Base-by-base conservation (phyloP, 2,888 invertebrate genomes). In the Diaprepes abbreviatus region DNA sequence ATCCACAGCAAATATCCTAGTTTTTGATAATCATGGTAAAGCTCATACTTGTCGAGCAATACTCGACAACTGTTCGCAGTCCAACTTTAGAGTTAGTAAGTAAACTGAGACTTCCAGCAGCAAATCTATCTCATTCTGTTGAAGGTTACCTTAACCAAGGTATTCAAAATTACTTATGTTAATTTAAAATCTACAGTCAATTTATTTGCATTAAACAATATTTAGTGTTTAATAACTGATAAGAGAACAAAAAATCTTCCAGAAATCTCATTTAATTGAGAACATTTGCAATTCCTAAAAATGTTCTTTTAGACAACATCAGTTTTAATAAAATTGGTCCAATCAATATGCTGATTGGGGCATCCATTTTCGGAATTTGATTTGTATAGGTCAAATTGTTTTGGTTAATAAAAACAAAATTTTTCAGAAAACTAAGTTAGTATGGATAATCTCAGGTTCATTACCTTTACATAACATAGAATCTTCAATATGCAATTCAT, bases 291-390 rank as follows among this genome's bases (percentile, higher is more conserved):
- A n/a, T n/a, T n/a, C n/a, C n/a, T n/a, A n/a, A n/a, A n/a, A n/a
- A n/a, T n/a, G n/a, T n/a, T n/a, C n/a, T n/a, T n/a, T n/a, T n/a
- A n/a, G n/a, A n/a, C n/a, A n/a, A n/a, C n/a, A n/a, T n/a, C n/a
- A n/a, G 28, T 6, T 54, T 67, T 10, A 35, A 40, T 12, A n/a
- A 55, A 35, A 24, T 45, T 2, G 19, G 57, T 24, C 35, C 35
- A 3, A 57, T 67, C 17, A 64, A 71, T 35, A 33, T 71, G 36
- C 58, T 71, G 9, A 33, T 71, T 45, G 63, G 66, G 7, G 71
- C 66, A 36, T 33, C 54, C 6, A 40, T 65, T 69, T 69, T 54
- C 65, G 45, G 38, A 59, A 57, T 24, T 43, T 65, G 14, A n/a
- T 69, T 9, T 57, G 58, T 16, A 54, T 52, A 4, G 59, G 59